Conservation (phyloP, 2,888 invertebrate species). For the Phytoseiulus persimilis region DNA sequence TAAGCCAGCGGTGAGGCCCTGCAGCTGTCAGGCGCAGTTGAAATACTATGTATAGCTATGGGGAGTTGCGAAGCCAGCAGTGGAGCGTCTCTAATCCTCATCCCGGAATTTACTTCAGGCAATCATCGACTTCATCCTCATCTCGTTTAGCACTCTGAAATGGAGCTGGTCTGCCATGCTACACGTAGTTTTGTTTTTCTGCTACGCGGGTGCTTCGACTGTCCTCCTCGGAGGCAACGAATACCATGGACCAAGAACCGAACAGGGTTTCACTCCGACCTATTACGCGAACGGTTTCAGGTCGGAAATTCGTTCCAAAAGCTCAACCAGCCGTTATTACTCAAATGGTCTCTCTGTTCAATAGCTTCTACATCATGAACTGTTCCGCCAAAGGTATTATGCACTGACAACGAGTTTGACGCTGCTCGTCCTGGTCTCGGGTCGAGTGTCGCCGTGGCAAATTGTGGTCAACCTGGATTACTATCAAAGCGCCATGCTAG, state of each 20-base stretch:
- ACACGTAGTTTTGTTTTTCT: conserved; percentile 46
- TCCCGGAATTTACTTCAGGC: not conserved
- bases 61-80: not conserved
- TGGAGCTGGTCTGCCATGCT: conserved; percentile 42
- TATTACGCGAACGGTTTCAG: conserved; percentile 54
- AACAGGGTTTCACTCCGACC: conserved; percentile 52
- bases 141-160: not conserved
- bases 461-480: conserved; percentile 40
- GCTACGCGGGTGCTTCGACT: conserved; percentile 53
- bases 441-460: conserved; percentile 41
- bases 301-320: not conserved
- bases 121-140: conserved; percentile 21
- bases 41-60: no score
- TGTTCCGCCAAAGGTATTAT: conserved; percentile 40
- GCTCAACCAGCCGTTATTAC: no score
- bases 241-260: conserved; percentile 53
- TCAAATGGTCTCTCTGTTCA: no score
- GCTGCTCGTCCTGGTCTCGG: conserved; percentile 39
- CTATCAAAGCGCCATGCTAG: conserved; percentile 40
- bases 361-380: not conserved
- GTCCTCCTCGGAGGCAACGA: conserved; percentile 50
- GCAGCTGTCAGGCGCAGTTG: no score
- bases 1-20: not conserved
- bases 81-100: not conserved
- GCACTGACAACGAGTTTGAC: conserved; percentile 41